Evolutionary conservation across 2,113 vertebrate species (phyloP).

Genomic region (Stigmatopora nigra): DNA sequence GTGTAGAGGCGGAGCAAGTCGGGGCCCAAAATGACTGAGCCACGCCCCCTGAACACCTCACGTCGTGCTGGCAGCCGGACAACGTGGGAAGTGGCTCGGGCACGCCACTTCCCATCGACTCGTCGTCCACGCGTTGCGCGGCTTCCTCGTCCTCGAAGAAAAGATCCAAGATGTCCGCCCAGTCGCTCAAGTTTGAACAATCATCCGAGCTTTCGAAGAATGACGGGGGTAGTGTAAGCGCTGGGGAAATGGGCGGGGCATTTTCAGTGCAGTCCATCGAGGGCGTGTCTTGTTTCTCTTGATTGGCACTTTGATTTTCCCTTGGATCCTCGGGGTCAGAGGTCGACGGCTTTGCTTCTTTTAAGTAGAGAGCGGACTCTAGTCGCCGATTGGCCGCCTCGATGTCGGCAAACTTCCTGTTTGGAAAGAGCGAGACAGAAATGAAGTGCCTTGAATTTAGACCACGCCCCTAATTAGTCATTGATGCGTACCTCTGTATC

Average conservation of each 20-base stretch:
- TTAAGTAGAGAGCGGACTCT: conserved; percentile 56
- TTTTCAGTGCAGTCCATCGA: not conserved
- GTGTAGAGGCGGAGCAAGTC: conserved; percentile 16
- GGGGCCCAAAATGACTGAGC: conserved; percentile 68
- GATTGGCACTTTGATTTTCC: conserved; percentile 6
- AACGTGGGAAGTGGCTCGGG: conserved; percentile 23
- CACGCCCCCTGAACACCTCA: conserved; percentile 63
- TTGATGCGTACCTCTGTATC: conserved; percentile 69
- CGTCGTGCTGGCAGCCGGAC: conserved; percentile 8
- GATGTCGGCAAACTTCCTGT: conserved; percentile 76
- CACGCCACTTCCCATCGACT: not conserved
- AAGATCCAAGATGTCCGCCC: conserved; percentile 54
- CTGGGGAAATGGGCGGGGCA: conserved; percentile 1
- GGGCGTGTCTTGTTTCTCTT: not conserved
- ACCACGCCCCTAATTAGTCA: not conserved
- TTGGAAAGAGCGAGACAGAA: not conserved
- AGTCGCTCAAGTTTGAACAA: conserved; percentile 13
- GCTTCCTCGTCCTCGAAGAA: conserved; percentile 36
- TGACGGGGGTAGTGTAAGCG: conserved; percentile 37
- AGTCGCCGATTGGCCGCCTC: conserved; percentile 73
- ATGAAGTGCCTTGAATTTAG: not conserved
- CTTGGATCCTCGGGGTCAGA: not conserved
- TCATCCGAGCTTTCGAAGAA: conserved; percentile 34
- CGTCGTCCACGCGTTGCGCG: conserved; percentile 21
- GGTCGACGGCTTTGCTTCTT: conserved; percentile 25